phyloP scores from a whole-genome alignment of 2,797 vertebrate species.

The Austrolebias charrua region DNA sequence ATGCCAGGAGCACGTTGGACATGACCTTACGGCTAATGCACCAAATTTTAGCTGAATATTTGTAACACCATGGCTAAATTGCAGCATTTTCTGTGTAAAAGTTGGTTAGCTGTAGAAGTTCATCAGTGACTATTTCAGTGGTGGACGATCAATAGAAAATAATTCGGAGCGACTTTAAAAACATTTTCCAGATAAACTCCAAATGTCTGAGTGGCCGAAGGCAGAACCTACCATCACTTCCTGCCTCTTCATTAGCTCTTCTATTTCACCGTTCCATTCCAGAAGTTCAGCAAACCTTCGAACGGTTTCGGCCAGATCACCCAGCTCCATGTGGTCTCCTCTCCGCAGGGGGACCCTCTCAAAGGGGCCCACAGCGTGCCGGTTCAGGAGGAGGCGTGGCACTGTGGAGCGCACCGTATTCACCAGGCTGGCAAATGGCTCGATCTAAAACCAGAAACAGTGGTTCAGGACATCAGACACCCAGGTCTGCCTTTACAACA shows the following conservation, averaged over 20 bases:
- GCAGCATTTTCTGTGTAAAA: no score
- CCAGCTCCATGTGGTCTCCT: conserved; percentile 79
- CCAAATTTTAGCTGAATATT: no score
- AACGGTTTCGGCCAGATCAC: conserved; percentile 74
- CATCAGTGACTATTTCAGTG: no score
- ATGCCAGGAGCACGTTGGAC: no score
- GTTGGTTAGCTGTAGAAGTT: no score
- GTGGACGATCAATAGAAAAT: no score
- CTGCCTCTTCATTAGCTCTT: conserved; percentile 74
- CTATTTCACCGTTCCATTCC: conserved; percentile 76
- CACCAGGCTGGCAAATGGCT: conserved; percentile 83
- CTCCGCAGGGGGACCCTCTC: conserved; percentile 67
- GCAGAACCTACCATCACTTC: conserved; percentile 56
- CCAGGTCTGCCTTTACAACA: background rate
- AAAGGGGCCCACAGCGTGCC: conserved; percentile 79
- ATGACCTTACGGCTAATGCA: no score
- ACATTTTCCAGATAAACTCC: background rate
- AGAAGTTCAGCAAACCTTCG: conserved; percentile 73
- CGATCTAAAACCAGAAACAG: conserved; percentile 69
- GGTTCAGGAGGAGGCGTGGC: conserved; percentile 81
- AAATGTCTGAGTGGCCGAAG: background rate
- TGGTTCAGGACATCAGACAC: background rate
- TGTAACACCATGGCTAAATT: no score
- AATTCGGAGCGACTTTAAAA: no score
- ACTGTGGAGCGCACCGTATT: conserved; percentile 79